phyloP scores from a whole-genome alignment of 2,113 vertebrate species.

The Falco punctatus region DNA sequence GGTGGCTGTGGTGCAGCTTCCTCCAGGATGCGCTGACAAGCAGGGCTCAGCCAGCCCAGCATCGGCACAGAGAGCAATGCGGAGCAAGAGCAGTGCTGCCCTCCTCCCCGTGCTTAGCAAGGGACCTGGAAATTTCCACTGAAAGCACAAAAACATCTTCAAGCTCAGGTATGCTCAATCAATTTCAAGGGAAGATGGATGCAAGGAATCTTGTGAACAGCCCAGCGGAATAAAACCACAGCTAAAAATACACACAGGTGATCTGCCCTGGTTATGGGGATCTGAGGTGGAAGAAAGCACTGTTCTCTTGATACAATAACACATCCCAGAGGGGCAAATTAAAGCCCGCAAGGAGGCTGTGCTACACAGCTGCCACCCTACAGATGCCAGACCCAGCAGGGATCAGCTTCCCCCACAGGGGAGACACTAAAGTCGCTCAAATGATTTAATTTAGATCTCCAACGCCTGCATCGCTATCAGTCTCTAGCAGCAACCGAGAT shows the following conservation, averaged over 20 bases:
- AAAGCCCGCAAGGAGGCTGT: not conserved
- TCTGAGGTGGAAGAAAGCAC: not conserved
- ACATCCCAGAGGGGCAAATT: not conserved
- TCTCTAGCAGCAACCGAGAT: not conserved
- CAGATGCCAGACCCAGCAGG: not conserved
- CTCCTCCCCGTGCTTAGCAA: not conserved
- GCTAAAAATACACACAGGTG: not conserved
- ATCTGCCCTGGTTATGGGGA: not conserved
- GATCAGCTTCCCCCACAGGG: rapidly evolving
- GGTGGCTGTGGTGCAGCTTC: not conserved
- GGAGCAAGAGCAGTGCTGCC: not conserved
- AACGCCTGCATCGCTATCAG: rapidly evolving
- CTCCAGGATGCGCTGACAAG: not conserved
- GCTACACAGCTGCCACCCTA: not conserved
- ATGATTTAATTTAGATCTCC: not conserved
- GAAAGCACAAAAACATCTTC: not conserved
- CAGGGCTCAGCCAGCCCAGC: not conserved
- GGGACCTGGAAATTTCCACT: not conserved
- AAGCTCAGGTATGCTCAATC: not conserved
- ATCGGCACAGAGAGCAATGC: rapidly evolving
- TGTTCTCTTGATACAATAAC: not conserved
- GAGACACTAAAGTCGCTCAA: not conserved
- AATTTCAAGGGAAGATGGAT: not conserved
- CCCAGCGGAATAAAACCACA: not conserved
- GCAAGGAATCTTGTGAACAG: not conserved